Conservation (phyloP, 2,888 invertebrate species). For the Leptinotarsa haldemani region DNA sequence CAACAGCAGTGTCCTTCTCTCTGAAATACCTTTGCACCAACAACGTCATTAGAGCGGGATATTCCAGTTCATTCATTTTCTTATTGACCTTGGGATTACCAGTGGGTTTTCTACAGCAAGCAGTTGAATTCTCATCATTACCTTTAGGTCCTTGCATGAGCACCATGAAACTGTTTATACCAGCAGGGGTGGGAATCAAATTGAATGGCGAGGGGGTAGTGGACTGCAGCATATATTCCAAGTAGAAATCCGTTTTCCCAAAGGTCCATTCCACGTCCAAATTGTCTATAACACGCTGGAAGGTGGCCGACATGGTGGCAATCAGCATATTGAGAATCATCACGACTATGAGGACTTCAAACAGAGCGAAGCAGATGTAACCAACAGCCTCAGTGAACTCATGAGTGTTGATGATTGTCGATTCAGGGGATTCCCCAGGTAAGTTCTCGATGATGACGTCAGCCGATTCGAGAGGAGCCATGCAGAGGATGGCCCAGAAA, state of each 20-base stretch:
- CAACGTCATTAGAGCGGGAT: constrained; percentile 70
- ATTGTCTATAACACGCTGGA: constrained; percentile 76
- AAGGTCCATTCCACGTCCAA: constrained; percentile 82
- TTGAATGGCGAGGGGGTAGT: constrained; percentile 79
- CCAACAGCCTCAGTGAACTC: constrained; percentile 76
- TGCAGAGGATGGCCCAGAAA: constrained; percentile 79
- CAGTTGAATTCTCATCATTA: constrained; percentile 57
- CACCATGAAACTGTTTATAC: constrained; percentile 66
- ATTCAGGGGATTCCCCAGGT: constrained; percentile 66
- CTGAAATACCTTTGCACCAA: constrained; percentile 74
- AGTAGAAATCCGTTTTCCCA: constrained; percentile 78
- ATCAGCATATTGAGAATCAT: constrained; percentile 82
- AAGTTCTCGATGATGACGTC: constrained; percentile 75
- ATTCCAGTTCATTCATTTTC: constrained; percentile 61
- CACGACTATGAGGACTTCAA: constrained; percentile 78
- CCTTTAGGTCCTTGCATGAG: constrained; percentile 65
- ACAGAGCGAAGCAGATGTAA: constrained; percentile 75
- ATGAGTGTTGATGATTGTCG: constrained; percentile 69
- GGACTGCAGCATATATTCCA: constrained; percentile 78
- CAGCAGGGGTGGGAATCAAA: constrained; percentile 73
- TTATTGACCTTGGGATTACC: constrained; percentile 31
- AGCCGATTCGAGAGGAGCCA: constrained; percentile 74
- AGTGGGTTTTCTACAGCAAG: constrained; percentile 64
- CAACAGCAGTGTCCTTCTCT: constrained; percentile 64
- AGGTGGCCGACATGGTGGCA: constrained; percentile 84